These are phyloP conservation scores for Pristis pectinata DNA, from an alignment of 2,797 vertebrate genomes.

Conservation along the genomic window DNA sequence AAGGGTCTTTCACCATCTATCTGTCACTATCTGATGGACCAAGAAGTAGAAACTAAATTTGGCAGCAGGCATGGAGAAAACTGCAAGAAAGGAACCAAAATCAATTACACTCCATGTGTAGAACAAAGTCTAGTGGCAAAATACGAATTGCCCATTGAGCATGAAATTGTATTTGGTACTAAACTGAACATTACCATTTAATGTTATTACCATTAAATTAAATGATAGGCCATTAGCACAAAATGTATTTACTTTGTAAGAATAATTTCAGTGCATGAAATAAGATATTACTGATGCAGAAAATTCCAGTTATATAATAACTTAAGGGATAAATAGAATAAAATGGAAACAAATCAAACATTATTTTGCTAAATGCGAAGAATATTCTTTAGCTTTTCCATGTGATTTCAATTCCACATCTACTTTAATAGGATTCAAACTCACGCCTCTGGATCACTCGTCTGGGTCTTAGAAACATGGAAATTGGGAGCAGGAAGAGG, in stretches of 20 bases:
- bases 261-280: not conserved
- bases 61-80: not conserved
- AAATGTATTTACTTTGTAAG: conserved; percentile 27
- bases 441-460: too few species aligned
- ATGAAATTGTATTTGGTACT: conserved; percentile 27
- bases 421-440: too few species aligned
- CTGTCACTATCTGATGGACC: not conserved
- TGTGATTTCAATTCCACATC: not conserved
- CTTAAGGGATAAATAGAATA: conserved; percentile 4
- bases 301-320: conserved; percentile 8
- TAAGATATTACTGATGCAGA: conserved; percentile 27
- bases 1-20: not conserved
- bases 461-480: too few species aligned
- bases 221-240: conserved; percentile 6
- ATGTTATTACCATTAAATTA: conserved; percentile 29
- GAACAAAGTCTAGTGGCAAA: not conserved
- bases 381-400: not conserved
- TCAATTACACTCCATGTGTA: not conserved
- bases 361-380: not conserved
- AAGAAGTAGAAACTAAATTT: not conserved
- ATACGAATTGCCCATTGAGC: conserved; percentile 30
- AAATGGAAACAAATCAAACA: not conserved
- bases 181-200: conserved; percentile 7
- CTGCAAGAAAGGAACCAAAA: not conserved
- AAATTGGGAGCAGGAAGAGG: too few species aligned